Evolutionary conservation across 2,113 vertebrate genomes (phyloP).

Genomic region (Mustelus asterias): DNA sequence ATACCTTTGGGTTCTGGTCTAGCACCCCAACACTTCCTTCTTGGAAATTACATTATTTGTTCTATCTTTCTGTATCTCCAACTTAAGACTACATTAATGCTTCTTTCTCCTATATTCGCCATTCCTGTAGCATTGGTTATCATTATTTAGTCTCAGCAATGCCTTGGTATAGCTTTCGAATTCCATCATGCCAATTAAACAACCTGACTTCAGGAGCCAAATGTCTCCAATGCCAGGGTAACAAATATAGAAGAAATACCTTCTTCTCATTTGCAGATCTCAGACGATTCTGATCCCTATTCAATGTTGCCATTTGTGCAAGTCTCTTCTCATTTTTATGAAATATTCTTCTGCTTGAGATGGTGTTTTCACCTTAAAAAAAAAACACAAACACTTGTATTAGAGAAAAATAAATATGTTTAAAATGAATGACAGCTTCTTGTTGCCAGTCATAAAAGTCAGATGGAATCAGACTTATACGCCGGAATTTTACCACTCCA

Average conservation of each 20-base stretch:
- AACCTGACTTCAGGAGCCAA: not conserved
- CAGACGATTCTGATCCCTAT: constrained; percentile 6
- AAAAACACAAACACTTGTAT: not conserved
- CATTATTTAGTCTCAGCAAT: not conserved
- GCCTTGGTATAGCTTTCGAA: not conserved
- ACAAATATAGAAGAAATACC: constrained; percentile 24
- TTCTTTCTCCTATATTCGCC: not conserved
- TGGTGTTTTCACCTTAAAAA: constrained; percentile 21
- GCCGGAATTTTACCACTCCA: no score
- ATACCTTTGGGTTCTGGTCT: no score
- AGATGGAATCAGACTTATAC: not conserved
- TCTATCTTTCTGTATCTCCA: not conserved
- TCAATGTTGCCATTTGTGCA: not conserved
- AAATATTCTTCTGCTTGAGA: constrained; percentile 17
- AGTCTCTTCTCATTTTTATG: constrained; percentile 15
- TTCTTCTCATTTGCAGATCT: constrained; percentile 23
- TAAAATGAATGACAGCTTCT: not conserved
- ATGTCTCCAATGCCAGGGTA: not conserved
- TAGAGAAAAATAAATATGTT: not conserved
- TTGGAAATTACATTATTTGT: not conserved
- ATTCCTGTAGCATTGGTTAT: not conserved
- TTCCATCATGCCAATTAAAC: not conserved
- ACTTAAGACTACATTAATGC: not conserved
- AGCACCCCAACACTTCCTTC: not conserved
- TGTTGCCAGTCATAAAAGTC: not conserved